These are phyloP conservation scores for Hemicordylus capensis DNA, from an alignment of 2,113 vertebrate genomes.

Conservation along the genomic window DNA sequence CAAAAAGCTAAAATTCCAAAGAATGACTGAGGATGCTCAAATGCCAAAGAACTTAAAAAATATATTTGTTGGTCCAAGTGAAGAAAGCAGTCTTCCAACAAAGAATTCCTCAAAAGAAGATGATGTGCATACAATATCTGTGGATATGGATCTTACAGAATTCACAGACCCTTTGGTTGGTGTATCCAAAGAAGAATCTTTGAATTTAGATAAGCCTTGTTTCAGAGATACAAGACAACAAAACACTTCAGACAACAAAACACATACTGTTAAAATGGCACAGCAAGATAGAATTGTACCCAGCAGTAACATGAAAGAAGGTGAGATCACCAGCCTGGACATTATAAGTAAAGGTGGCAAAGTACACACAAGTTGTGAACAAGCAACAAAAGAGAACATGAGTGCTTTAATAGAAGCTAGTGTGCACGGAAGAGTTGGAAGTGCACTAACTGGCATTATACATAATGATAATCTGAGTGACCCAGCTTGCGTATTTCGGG, in stretches of 20 bases:
- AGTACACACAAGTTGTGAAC: neutral
- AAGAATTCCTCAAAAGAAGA: conserved; percentile 48
- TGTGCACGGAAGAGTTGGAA: neutral
- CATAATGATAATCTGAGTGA: conserved; percentile 29
- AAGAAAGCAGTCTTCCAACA: conserved; percentile 43
- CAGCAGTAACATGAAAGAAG: conserved; percentile 2
- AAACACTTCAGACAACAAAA: conserved; percentile 40
- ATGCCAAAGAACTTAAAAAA: conserved; percentile 62
- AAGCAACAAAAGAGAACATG: neutral
- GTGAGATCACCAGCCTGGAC: neutral
- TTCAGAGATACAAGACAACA: neutral
- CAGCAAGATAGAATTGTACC: neutral
- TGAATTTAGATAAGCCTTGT: neutral
- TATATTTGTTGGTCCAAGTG: conserved; percentile 46
- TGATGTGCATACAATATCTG: conserved; percentile 39
- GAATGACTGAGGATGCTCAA: conserved; percentile 47
- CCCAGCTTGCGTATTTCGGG: neutral
- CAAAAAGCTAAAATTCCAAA: neutral
- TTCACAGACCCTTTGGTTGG: conserved; percentile 26
- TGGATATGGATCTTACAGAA: neutral
- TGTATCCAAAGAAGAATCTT: conserved; percentile 42
- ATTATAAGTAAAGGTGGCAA: neutral
- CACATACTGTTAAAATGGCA: neutral
- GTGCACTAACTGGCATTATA: conserved; percentile 19
- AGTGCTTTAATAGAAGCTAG: conserved; percentile 20